Base-by-base conservation (phyloP, 2,797 vertebrate species). In the Sciaenops ocellatus region DNA sequence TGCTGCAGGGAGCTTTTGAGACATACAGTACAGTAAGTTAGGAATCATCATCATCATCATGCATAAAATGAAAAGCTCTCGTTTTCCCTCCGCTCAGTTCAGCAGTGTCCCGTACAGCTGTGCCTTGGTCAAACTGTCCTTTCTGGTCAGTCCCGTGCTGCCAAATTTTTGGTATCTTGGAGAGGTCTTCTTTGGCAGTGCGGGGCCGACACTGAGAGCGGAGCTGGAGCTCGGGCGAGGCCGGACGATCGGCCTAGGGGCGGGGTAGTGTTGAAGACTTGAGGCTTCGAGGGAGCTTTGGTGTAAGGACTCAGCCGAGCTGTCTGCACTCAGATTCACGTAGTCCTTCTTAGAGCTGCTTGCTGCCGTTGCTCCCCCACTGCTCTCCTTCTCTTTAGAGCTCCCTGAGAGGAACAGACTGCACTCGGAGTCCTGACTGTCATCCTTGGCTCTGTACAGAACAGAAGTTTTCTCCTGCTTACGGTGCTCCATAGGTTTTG, bases 101-200 rank as follows among this genome's bases (percentile, higher is more conserved):
- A 99, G 95, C 87, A 99, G 93, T 3, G 98, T 99, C 26, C 98
- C 98, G 0, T 99, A 99, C 41, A 99, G 89, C 94, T 99, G 98
- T 77, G 98, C 98, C 94, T 98, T 99, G 70, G 97, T 99, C 85
- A 99, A 96, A 90, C 98, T 99, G 94, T 99, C 98, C 92, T 99
- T 99, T 78, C 98, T 96, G 50, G 95, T 98, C 84, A 99, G 95
- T 84, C 98, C 97, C 0, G 96, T 95, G 87, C 95, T 96, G 74
- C 96, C 97, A 92, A 96, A 96, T 95, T 97, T 96, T 85, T 98
- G 96, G 91, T 97, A 96, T 93, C 96, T 96, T 69, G 96, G 95
- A 83, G 96, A 96, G 67, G 96, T 96, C 87, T 96, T 96, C 86
- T 95, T 97, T 63, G 95, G 94, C 62, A 95, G 93, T 0, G 93